A percentile compares a stretch with the other conserved stretches of the same genome.
phyloP scores from a whole-genome alignment of 1,140 invertebrate genomes.

The Branchinecta lynchi region DNA sequence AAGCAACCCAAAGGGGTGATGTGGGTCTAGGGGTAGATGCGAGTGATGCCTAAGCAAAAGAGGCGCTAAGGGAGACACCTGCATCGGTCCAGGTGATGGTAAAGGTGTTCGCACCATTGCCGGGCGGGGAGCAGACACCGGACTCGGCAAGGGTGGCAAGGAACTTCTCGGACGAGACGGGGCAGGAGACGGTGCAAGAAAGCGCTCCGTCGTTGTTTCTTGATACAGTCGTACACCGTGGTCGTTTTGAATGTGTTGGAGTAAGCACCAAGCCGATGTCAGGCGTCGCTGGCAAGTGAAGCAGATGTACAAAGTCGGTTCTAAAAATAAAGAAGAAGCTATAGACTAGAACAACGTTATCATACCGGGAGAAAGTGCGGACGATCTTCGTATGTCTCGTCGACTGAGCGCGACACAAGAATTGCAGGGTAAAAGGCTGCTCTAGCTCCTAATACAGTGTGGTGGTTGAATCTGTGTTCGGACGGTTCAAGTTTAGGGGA shows the following conservation, averaged over 20 bases:
- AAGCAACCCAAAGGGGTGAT: conserved; percentile 27
- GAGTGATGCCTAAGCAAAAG: conserved; percentile 17
- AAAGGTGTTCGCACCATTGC: conserved; percentile 8
- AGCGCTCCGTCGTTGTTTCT: conserved; percentile 1
- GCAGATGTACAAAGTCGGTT: conserved; percentile 85
- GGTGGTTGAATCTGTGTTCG: no score
- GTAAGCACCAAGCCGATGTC: conserved; percentile 77
- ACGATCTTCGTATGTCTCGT: no score
- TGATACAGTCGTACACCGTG: conserved; percentile 83
- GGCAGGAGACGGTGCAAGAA: conserved; percentile 28
- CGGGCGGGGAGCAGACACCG: conserved; percentile 19
- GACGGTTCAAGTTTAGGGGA: no score
- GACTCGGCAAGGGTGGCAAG: conserved; percentile 22
- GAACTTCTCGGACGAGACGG: conserved; percentile 26
- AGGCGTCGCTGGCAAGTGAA: conserved; percentile 79
- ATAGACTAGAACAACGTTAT: no score
- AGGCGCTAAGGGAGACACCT: background rate
- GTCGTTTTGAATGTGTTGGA: conserved; percentile 83
- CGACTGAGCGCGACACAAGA: no score
- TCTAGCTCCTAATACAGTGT: no score
- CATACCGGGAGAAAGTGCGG: no score
- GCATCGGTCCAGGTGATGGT: conserved; percentile 1
- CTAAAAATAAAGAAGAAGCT: conserved; percentile 44
- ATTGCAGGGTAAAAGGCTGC: no score
- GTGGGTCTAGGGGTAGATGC: conserved; percentile 21